These are phyloP conservation scores for Oncorhynchus gorbuscha DNA, from an alignment of 2,113 vertebrate genomes.

Conservation along the genomic window DNA sequence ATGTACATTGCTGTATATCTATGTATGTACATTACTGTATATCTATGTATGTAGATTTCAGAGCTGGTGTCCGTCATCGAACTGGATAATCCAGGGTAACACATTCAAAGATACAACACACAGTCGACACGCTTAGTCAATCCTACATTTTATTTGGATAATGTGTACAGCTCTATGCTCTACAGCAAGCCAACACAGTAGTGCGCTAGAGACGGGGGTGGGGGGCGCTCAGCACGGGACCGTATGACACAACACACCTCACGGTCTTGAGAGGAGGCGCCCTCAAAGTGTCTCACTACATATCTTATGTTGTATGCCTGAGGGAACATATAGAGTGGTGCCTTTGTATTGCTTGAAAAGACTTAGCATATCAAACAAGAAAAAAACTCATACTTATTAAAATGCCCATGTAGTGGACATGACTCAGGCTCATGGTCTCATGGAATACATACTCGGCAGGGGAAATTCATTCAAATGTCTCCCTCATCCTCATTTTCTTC, in stretches of 20 bases:
- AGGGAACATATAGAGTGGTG: neutral
- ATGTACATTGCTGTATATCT: too few relatives aligned
- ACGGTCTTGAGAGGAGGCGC: neutral
- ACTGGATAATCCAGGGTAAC: too few relatives aligned
- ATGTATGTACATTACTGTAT: too few relatives aligned
- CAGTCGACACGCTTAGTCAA: conserved; percentile 33
- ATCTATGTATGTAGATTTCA: too few relatives aligned
- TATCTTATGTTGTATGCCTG: conserved; percentile 3
- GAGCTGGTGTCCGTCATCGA: too few relatives aligned
- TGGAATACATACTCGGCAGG: neutral
- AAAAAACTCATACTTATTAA: conserved; percentile 19
- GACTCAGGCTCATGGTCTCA: neutral
- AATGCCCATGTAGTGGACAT: neutral
- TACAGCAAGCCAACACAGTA: conserved; percentile 64
- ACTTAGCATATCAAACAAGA: conserved; percentile 34
- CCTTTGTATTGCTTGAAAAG: conserved; percentile 60
- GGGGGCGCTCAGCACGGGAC: conserved; percentile 5
- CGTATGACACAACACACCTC: conserved; percentile 15
- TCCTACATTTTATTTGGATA: conserved; percentile 62
- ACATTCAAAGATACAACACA: neutral
- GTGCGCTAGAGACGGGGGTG: conserved; percentile 44
- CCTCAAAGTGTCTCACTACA: conserved; percentile 7
- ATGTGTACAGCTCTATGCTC: conserved; percentile 49
- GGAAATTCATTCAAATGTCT: neutral
- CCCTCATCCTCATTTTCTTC: neutral